A percentile compares a stretch with the other conserved stretches of the same genome.
Conservation (phyloP, 2,888 invertebrate genomes). For the Maniola hyperantus region DNA sequence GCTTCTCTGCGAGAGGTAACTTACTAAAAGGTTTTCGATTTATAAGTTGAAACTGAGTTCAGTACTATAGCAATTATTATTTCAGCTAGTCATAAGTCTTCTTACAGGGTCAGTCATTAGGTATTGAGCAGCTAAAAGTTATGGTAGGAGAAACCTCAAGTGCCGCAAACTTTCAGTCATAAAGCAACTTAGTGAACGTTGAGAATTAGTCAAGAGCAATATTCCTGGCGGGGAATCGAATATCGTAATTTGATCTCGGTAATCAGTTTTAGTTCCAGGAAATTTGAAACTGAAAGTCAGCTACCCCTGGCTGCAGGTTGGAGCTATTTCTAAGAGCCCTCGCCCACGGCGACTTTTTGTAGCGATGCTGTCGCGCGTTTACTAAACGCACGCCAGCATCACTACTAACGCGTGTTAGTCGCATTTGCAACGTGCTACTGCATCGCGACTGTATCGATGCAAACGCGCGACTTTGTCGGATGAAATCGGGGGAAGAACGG, state of each 20-base stretch:
- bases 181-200: not conserved
- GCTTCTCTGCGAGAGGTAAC: not conserved
- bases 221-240: not conserved
- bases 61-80: not conserved
- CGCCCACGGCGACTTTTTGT: no score
- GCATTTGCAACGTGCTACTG: no score
- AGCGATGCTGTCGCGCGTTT: no score
- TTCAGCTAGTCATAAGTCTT: not conserved
- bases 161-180: conserved; percentile 3
- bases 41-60: not conserved
- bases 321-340: no score
- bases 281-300: not conserved
- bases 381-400: no score
- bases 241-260: conserved; percentile 3
- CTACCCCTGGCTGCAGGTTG: no score
- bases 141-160: conserved; percentile 4
- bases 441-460: no score
- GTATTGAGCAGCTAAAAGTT: conserved; percentile 7
- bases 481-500: no score
- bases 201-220: conserved; percentile 1
- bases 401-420: no score
- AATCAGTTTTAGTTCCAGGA: not conserved
- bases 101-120: conserved; percentile 3
- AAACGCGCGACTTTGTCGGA: no score
- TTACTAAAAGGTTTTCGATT: conserved; percentile 11